Percentiles rank a stretch among this genome's conserved stretches.
phyloP scores from a whole-genome alignment of 2,888 invertebrate genomes.

The Phaedon cochleariae region DNA sequence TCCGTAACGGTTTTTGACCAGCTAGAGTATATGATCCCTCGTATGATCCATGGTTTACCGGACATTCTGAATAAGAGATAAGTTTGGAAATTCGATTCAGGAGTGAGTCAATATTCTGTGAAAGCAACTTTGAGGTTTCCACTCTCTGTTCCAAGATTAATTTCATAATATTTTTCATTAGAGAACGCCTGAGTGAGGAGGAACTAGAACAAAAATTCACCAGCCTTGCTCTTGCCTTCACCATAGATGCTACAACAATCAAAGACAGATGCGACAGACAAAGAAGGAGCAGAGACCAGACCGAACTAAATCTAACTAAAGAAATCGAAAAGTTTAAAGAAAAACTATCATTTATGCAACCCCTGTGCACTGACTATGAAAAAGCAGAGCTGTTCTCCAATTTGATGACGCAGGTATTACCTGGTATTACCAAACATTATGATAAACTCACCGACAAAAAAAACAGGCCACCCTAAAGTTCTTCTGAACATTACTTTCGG shows the following conservation, averaged over 20 bases:
- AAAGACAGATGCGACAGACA: constrained; percentile 66
- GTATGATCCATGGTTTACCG: too few relatives aligned
- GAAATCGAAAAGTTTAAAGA: constrained; percentile 50
- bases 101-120: too few relatives aligned
- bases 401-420: constrained; percentile 62
- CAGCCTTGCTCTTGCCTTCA: constrained; percentile 67
- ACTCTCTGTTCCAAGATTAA: too few relatives aligned
- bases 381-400: constrained; percentile 64
- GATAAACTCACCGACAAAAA: too few relatives aligned
- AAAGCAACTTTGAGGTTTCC: too few relatives aligned
- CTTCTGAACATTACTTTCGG: too few relatives aligned
- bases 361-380: constrained; percentile 60
- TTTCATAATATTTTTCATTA: constrained; percentile 43
- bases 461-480: too few relatives aligned
- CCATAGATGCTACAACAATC: constrained; percentile 68
- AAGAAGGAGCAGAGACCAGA: constrained; percentile 66
- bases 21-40: too few relatives aligned
- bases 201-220: constrained; percentile 66
- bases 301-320: constrained; percentile 66
- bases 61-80: too few relatives aligned
- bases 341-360: neutral
- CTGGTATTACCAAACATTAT: too few relatives aligned
- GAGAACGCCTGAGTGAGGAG: constrained; percentile 57
- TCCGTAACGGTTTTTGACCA: too few relatives aligned
- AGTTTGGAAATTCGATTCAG: too few relatives aligned